phyloP scores from a whole-genome alignment of 2,113 vertebrate genomes.

The Neogale vison region DNA sequence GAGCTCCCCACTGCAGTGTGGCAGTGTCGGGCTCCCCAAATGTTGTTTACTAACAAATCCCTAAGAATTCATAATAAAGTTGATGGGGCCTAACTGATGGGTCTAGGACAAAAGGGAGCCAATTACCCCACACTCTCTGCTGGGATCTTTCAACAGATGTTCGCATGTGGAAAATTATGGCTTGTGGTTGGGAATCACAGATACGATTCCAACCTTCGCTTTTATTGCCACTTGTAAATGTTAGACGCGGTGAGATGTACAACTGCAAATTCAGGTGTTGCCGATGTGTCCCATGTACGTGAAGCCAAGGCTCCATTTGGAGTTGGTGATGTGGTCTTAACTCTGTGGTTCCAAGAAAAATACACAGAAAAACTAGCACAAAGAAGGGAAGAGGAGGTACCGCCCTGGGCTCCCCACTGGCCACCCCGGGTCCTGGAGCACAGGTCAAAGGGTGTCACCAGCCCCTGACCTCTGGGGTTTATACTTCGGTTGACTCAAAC shows the following conservation, averaged over 20 bases:
- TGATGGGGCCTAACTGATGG: constrained; percentile 77
- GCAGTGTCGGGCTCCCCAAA: background rate
- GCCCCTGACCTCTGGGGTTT: background rate
- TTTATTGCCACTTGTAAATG: constrained; percentile 79
- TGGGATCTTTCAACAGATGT: constrained; percentile 81
- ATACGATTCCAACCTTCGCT: constrained; percentile 75
- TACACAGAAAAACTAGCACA: background rate
- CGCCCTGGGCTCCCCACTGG: background rate
- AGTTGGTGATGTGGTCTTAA: constrained; percentile 52
- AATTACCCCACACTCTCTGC: constrained; percentile 72
- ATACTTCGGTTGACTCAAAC: background rate
- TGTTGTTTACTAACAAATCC: constrained; percentile 71
- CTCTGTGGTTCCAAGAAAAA: constrained; percentile 48
- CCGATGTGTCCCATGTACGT: constrained; percentile 27
- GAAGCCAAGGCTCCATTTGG: constrained; percentile 51
- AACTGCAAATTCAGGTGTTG: constrained; percentile 54
- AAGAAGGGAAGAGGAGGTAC: background rate
- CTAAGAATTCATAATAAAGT: constrained; percentile 78
- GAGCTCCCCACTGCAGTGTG: fast-evolving
- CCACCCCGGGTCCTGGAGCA: fast-evolving
- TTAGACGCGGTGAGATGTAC: constrained; percentile 57
- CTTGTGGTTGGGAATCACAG: constrained; percentile 67
- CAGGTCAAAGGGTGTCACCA: background rate
- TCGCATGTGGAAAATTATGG: constrained; percentile 69
- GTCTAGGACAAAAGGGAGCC: constrained; percentile 62